Evolutionary conservation across 2,113 vertebrate species (phyloP).

Genomic region (Formicarius rufipectus): DNA sequence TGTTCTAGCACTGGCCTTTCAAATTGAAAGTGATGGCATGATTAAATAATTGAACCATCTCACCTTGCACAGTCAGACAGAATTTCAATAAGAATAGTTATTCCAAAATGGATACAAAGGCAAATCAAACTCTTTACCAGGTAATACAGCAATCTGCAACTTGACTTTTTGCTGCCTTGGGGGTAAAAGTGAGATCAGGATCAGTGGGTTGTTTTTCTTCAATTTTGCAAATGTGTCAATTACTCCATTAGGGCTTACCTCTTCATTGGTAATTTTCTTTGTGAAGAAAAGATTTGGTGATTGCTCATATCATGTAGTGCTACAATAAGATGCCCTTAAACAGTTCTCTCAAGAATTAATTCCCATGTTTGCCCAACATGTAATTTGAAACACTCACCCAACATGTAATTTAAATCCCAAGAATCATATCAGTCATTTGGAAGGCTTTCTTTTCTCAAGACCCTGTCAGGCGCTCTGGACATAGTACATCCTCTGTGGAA

Average conservation of each 20-base stretch:
- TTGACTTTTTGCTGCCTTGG: background rate
- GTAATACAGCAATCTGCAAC: background rate
- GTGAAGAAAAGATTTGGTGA: background rate
- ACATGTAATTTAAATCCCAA: background rate
- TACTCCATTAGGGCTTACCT: background rate
- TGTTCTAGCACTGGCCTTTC: slow-evolving; percentile 35
- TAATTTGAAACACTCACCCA: background rate
- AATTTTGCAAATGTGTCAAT: background rate
- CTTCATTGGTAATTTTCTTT: background rate
- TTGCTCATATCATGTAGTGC: background rate
- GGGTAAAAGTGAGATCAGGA: background rate
- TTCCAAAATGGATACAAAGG: background rate
- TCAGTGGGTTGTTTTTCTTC: background rate
- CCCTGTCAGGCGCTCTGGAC: background rate
- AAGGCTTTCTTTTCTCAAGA: background rate
- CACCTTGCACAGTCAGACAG: slow-evolving; percentile 43
- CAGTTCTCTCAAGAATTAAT: background rate
- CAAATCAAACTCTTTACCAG: background rate
- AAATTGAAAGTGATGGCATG: slow-evolving; percentile 29
- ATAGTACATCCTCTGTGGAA: background rate
- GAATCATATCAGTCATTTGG: too few relatives aligned
- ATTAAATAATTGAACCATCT: slow-evolving; percentile 55
- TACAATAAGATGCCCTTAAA: background rate
- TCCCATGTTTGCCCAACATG: background rate
- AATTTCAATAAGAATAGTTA: slow-evolving; percentile 38